Conservation (phyloP, 1,140 invertebrate species). For the Drosophila neocordata region DNA sequence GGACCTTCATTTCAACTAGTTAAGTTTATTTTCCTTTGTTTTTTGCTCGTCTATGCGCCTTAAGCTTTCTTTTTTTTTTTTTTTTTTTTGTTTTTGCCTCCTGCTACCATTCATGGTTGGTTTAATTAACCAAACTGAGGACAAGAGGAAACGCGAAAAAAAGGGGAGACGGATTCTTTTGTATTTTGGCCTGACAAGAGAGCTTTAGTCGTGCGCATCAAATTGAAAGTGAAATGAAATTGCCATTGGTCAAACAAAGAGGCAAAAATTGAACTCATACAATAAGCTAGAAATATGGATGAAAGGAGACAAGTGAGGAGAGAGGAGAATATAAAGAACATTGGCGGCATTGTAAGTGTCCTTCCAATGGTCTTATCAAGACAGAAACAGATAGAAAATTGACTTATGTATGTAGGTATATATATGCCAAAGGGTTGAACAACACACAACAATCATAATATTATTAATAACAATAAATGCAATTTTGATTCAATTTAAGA, state of each 20-base stretch:
- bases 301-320: not conserved
- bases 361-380: conserved; percentile 35
- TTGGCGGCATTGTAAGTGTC: not conserved
- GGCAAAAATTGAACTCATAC: conserved; percentile 7
- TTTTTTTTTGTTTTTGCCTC: no score
- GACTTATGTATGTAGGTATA: conserved; percentile 7
- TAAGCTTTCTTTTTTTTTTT: no score
- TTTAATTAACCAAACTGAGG: conserved; percentile 54
- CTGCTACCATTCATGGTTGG: conserved; percentile 36
- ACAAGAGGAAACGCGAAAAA: not conserved
- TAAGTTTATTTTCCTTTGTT: conserved; percentile 4
- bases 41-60: not conserved
- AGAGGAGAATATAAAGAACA: not conserved
- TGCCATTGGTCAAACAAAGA: conserved; percentile 29
- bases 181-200: conserved; percentile 40
- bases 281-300: not conserved
- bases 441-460: conserved; percentile 45
- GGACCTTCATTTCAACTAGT: not conserved
- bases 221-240: conserved; percentile 66
- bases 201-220: conserved; percentile 41
- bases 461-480: conserved; percentile 71
- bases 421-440: conserved; percentile 41
- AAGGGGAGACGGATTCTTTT: conserved; percentile 35
- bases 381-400: conserved; percentile 42
- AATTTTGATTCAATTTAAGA: conserved; percentile 63